Base-by-base conservation (phyloP, 2,888 invertebrate genomes). In the Meganola albula region DNA sequence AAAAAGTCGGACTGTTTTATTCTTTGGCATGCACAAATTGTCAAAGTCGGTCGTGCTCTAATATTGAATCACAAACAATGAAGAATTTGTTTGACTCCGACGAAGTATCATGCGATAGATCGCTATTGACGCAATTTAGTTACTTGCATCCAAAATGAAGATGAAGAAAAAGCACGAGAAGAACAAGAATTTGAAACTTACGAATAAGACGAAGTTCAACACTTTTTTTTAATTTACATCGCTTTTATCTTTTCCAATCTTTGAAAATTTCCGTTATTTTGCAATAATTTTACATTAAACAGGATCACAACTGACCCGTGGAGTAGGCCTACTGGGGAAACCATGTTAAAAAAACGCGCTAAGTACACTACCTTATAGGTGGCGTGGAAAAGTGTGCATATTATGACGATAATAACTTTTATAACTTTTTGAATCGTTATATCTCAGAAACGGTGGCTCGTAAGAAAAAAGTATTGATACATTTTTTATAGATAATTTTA, bases 1-100 rank as follows among this genome's bases (percentile, higher is more conserved):
- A 44, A 47, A 50, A 51, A 43, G 44, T 51, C 16, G 45, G 46
- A 34, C 34, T 56, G 45, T 51, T 34, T 39, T 53, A 46, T 48
- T 53, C 47, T 34, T 10, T 32, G 25, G 49, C 40, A 34, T 49
- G 45, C 25, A 44, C 39, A 31, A 28, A 40, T 38, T 48, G 43
- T 44, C 50, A 47, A 50, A 47, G 48, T 37, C 37, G 31, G 31
- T 45, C 35, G 12, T 51, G 47, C 31, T 52, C 44, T 23, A 49
- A 45, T 41, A 24, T 31, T 42, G 47, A 55, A 43, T 48, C 39
- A 34, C 31, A 30, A 40, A 36, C 37, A 43, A 24, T 34, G n/a
- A 44, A 47, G 32, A 39, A 44, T 39, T 34, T 36, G 28, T 37
- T 40, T 36, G 40, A 29, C 26, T 21, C 26, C 22, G 12, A 34